Conservation (phyloP, 2,888 invertebrate species). For the Drosophila trichaetosa region DNA sequence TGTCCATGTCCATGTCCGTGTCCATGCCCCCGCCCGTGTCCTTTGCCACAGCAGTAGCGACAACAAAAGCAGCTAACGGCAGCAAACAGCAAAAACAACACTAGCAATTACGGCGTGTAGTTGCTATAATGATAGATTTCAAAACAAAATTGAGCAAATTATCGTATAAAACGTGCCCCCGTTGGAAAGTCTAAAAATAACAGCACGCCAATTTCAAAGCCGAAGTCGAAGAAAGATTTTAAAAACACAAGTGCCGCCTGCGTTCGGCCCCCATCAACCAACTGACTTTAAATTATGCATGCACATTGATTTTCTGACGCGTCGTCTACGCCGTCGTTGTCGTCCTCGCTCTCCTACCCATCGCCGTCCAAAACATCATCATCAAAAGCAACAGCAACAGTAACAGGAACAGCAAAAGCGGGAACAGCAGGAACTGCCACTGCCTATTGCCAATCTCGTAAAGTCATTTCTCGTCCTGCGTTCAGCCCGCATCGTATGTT, state of each 20-base stretch:
- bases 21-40: constrained; percentile 37
- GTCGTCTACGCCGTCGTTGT: constrained; percentile 30
- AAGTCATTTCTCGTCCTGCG: constrained; percentile 45
- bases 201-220: constrained; percentile 11
- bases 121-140: constrained; percentile 76
- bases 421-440: constrained; percentile 30
- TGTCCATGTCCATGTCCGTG: constrained; percentile 48
- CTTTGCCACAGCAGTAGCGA: constrained; percentile 30
- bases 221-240: constrained; percentile 24
- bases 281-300: constrained; percentile 75
- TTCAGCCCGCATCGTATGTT: constrained; percentile 80
- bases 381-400: constrained; percentile 20
- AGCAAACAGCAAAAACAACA: constrained; percentile 30
- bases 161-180: constrained; percentile 65
- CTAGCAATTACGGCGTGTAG: constrained; percentile 64
- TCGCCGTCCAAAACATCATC: constrained; percentile 39
- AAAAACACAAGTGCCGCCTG: constrained; percentile 49
- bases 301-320: constrained; percentile 75
- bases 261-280: constrained; percentile 21
- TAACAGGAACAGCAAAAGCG: constrained; percentile 11
- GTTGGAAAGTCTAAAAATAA: constrained; percentile 68
- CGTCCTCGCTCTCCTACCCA: constrained; percentile 27
- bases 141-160: constrained; percentile 77
- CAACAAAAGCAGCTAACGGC: constrained; percentile 29
- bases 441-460: constrained; percentile 60